These are phyloP conservation scores for Mus minutoides DNA, from an alignment of 2,797 vertebrate species.

Conservation along the genomic window DNA sequence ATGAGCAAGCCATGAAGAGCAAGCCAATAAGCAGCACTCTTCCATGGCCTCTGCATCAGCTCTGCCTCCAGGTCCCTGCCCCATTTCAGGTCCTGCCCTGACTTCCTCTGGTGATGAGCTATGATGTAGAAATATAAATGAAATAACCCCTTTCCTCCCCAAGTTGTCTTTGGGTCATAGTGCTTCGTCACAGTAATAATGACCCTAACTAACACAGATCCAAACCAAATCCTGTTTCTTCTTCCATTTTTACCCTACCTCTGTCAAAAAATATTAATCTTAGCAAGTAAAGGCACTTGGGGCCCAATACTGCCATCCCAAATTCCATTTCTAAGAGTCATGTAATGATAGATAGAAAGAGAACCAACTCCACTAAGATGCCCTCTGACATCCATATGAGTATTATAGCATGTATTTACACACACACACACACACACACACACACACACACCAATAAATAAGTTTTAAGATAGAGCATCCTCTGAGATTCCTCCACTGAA, in stretches of 20 bases:
- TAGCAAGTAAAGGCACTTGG: neutral
- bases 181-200: neutral
- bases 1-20: neutral
- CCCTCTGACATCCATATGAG: neutral
- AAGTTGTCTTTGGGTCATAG: neutral
- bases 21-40: neutral
- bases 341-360: neutral
- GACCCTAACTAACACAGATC: neutral
- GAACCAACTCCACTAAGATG: neutral
- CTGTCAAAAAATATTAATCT: neutral
- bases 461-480: slow-evolving; percentile 18
- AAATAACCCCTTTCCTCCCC: neutral
- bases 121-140: neutral
- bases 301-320: neutral
- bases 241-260: slow-evolving; percentile 29
- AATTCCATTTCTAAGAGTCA: neutral
- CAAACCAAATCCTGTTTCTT: slow-evolving; percentile 48
- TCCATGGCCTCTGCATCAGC: neutral
- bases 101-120: neutral
- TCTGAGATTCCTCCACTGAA: slow-evolving; percentile 58
- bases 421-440: neutral
- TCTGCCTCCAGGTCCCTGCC: neutral
- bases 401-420: neutral
- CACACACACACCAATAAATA: neutral
- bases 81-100: neutral